Conservation (phyloP, 2,888 invertebrate species). For the Noctua janthe region DNA sequence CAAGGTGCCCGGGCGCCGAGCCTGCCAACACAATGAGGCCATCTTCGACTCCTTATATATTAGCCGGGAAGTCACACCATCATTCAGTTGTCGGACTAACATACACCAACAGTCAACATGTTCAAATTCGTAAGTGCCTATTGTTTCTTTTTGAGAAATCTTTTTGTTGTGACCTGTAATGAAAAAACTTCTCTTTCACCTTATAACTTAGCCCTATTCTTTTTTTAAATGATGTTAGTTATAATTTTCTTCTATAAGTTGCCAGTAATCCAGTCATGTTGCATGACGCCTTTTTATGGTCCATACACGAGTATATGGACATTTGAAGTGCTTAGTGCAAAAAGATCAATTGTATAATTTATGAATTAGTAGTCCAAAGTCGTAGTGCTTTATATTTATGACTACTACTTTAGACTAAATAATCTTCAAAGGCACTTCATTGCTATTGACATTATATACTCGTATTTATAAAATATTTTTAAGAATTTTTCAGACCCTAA, state of each 20-base stretch:
- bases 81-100: conserved; percentile 79
- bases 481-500: background rate
- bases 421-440: conserved; percentile 18
- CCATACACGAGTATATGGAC: background rate
- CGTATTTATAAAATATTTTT: background rate
- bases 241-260: background rate
- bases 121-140: conserved; percentile 87
- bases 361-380: conserved; percentile 21
- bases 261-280: background rate
- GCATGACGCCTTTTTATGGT: background rate
- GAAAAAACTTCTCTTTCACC: background rate
- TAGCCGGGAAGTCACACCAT: conserved; percentile 73
- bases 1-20: conserved; percentile 80
- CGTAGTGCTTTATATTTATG: conserved; percentile 17
- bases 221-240: background rate
- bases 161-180: background rate
- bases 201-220: background rate
- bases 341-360: conserved; percentile 19
- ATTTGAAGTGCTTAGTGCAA: background rate
- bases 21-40: conserved; percentile 85
- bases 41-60: conserved; percentile 84
- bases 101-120: conserved; percentile 84
- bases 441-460: background rate
- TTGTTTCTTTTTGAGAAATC: background rate
- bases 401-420: conserved; percentile 16